Evolutionary conservation across 2,113 vertebrate species (phyloP).

Genomic region (Onychostoma macrolepis): DNA sequence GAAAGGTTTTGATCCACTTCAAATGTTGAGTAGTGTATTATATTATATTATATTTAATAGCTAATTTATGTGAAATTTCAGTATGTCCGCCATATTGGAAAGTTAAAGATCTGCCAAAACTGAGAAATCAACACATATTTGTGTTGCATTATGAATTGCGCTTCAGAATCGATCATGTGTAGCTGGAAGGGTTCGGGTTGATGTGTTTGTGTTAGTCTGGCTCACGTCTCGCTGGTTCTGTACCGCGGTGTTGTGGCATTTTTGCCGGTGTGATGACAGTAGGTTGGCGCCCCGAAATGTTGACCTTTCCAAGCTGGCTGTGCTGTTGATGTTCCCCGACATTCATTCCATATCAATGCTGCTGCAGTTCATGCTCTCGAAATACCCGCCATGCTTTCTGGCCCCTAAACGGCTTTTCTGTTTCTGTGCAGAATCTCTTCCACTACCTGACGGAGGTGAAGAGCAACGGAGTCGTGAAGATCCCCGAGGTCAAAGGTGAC

Average conservation of each 20-base stretch:
- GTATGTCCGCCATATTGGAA: not conserved
- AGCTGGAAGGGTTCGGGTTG: not conserved
- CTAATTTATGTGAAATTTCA: not conserved
- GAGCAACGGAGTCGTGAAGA: conserved; percentile 86
- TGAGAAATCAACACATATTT: not conserved
- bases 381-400: not conserved
- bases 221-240: not conserved
- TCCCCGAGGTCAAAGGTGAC: conserved; percentile 92
- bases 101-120: not conserved
- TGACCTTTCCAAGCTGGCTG: not conserved
- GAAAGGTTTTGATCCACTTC: too few species aligned
- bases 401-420: not conserved
- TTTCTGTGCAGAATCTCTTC: conserved; percentile 86
- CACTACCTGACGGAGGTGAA: conserved; percentile 94
- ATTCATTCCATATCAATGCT: not conserved
- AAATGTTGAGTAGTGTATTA: too few species aligned
- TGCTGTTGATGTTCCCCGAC: not conserved
- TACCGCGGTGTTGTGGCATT: not conserved
- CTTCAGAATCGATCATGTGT: not conserved
- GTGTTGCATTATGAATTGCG: not conserved
- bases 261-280: conserved; percentile 8
- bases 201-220: not conserved
- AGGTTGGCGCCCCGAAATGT: conserved; percentile 4
- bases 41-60: not conserved
- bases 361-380: not conserved